A percentile compares a stretch with the other conserved stretches of the same genome.
phyloP scores from a whole-genome alignment of 2,797 vertebrate species.

The Mustela erminea region DNA sequence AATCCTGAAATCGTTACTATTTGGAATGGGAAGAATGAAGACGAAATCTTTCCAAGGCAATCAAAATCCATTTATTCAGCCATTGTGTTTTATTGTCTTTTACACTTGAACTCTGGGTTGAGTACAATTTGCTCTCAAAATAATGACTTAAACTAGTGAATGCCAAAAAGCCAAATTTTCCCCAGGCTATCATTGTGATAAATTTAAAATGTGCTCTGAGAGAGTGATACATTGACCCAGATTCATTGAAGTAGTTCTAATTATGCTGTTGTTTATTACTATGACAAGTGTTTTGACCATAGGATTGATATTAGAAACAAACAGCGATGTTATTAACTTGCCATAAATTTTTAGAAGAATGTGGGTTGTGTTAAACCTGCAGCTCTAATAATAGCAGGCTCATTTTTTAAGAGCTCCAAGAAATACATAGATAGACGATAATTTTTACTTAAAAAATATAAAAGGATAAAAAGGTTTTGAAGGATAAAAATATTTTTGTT shows the following conservation, averaged over 20 bases:
- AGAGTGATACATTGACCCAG: conserved; percentile 86
- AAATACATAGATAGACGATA: conserved; percentile 9
- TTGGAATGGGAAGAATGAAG: conserved; percentile 66
- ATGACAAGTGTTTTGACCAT: conserved; percentile 80
- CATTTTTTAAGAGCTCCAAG: background rate
- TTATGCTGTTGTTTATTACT: conserved; percentile 83
- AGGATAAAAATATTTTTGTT: background rate
- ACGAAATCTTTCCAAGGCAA: conserved; percentile 63
- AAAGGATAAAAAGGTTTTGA: background rate
- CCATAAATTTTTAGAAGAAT: conserved; percentile 54
- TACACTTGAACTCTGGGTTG: conserved; percentile 84
- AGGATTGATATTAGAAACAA: conserved; percentile 73
- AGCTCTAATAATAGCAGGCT: conserved; percentile 27
- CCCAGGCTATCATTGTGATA: conserved; percentile 86
- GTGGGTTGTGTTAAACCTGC: conserved; percentile 51
- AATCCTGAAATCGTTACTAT: conserved; percentile 70
- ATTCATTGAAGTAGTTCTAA: conserved; percentile 84
- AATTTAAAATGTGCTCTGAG: conserved; percentile 86
- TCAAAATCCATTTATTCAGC: conserved; percentile 72
- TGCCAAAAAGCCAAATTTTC: conserved; percentile 85
- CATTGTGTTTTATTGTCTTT: conserved; percentile 81
- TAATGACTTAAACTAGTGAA: conserved; percentile 81
- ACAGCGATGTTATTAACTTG: conserved; percentile 50
- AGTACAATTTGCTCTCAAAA: conserved; percentile 86
- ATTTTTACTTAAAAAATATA: conserved; percentile 38